Evolutionary conservation across 2,113 vertebrate genomes (phyloP).

Genomic region (Erpornis zantholeuca): DNA sequence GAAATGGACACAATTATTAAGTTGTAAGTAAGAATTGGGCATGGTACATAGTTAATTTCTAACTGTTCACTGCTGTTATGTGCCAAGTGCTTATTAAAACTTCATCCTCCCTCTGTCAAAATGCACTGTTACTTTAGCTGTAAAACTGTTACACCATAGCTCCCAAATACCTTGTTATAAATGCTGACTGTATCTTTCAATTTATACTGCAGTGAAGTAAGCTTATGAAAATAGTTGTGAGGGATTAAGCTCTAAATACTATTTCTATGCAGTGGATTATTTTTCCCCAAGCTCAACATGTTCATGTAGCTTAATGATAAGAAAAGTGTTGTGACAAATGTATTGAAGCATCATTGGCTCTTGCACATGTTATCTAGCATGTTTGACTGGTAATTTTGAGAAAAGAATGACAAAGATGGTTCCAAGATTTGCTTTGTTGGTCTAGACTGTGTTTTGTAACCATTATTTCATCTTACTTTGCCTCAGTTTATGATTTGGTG

Average conservation of each 20-base stretch:
- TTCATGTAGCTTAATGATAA: slow-evolving; percentile 48
- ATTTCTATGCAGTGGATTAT: slow-evolving; percentile 52
- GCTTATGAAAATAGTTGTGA: slow-evolving; percentile 50
- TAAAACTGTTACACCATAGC: slow-evolving; percentile 9
- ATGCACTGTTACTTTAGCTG: background rate
- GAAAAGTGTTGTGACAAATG: slow-evolving; percentile 15
- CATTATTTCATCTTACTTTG: background rate
- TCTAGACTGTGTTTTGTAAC: background rate
- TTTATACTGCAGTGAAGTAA: slow-evolving; percentile 32
- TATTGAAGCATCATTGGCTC: background rate
- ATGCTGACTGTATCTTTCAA: slow-evolving; percentile 49
- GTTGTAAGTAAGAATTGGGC: background rate
- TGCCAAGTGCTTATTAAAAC: slow-evolving; percentile 11
- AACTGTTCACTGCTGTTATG: background rate
- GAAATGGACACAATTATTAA: background rate
- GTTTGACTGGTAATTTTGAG: slow-evolving; percentile 2
- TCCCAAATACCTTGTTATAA: slow-evolving; percentile 48
- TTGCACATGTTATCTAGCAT: background rate
- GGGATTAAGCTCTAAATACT: slow-evolving; percentile 56
- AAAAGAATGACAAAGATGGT: background rate
- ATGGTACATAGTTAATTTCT: background rate
- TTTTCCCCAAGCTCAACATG: slow-evolving; percentile 24
- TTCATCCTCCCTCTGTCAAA: slow-evolving; percentile 21
- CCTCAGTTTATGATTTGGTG: background rate
- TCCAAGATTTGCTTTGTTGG: background rate